Percentiles rank a stretch among this genome's conserved stretches.
Evolutionary conservation across 2,888 invertebrate genomes (phyloP).

Genomic region (Trachelus troglodyta): DNA sequence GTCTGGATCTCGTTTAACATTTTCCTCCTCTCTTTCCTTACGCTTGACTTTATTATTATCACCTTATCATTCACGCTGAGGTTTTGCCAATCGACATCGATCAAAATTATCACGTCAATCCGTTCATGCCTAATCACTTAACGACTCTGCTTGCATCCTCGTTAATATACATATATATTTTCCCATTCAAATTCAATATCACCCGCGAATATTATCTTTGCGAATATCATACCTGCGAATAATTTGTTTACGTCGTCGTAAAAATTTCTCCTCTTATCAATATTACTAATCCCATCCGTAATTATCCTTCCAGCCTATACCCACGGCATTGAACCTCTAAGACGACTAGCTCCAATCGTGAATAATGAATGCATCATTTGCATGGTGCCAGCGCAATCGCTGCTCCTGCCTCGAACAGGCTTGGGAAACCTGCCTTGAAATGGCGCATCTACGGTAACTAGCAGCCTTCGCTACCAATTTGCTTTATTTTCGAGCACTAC

Average conservation of each 20-base stretch:
- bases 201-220: background rate
- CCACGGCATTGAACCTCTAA: background rate
- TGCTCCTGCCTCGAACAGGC: background rate
- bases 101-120: background rate
- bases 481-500: background rate
- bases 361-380: background rate
- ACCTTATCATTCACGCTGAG: no score
- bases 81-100: no score
- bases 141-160: background rate
- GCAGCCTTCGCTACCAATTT: constrained; percentile 1
- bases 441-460: background rate
- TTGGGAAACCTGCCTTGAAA: background rate
- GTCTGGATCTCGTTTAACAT: background rate
- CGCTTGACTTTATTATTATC: no score
- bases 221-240: background rate
- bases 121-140: background rate
- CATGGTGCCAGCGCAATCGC: background rate
- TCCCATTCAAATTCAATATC: background rate
- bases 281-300: background rate
- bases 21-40: background rate
- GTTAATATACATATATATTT: no score
- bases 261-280: background rate
- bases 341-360: background rate
- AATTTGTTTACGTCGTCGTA: background rate
- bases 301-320: background rate